Evolutionary conservation across 2,113 vertebrate genomes (phyloP).

Genomic region (Pelvicachromis taeniatus): DNA sequence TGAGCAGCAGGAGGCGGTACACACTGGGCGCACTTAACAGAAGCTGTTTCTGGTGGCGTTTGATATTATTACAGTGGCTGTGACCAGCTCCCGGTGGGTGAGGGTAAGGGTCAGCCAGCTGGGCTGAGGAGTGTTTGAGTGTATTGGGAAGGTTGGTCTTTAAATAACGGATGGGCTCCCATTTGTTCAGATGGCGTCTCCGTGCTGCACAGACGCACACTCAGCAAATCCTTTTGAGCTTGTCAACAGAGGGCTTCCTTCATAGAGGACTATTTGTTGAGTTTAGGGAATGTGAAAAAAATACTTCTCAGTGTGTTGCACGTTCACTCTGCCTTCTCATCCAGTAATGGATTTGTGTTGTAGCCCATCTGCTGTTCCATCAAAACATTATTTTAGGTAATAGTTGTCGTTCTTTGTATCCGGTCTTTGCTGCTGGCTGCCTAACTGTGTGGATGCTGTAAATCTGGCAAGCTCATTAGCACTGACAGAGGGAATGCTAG

Average conservation of each 20-base stretch:
- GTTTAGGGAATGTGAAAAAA: constrained; percentile 7
- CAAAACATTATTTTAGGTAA: constrained; percentile 48
- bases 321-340: constrained; percentile 23
- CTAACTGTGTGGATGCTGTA: constrained; percentile 46
- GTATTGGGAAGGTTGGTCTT: not conserved
- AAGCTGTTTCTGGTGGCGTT: constrained; percentile 35
- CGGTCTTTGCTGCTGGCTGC: constrained; percentile 14
- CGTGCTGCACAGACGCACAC: not conserved
- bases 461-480: constrained; percentile 69
- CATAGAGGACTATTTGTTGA: constrained; percentile 1
- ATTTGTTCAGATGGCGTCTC: not conserved
- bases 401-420: constrained; percentile 22
- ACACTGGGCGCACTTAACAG: not conserved
- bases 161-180: not conserved
- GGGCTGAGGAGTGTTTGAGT: not conserved
- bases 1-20: not conserved
- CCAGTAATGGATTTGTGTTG: constrained; percentile 33
- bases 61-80: constrained; percentile 16
- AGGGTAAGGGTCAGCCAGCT: constrained; percentile 4
- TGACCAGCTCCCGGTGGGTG: constrained; percentile 11
- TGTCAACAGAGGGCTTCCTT: not conserved
- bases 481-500: constrained; percentile 58
- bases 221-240: not conserved
- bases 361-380: constrained; percentile 58
- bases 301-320: not conserved